Percentiles rank a stretch among this genome's conserved stretches.
These are phyloP conservation scores for Echeneis naucrates DNA, from an alignment of 2,797 vertebrate species.

Conservation along the genomic window DNA sequence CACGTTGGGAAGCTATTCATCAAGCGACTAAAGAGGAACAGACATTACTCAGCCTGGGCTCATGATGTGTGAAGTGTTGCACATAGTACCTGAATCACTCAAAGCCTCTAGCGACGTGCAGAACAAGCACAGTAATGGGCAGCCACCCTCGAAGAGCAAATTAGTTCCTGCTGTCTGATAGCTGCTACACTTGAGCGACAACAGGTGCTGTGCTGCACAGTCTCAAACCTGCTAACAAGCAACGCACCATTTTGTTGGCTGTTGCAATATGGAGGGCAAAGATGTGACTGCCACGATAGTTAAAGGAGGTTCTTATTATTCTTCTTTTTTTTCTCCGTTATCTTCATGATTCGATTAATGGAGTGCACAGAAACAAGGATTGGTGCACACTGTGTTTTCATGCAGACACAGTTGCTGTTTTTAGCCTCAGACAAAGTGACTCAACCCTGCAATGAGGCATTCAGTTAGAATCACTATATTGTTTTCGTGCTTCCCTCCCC, in stretches of 20 bases:
- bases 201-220: conserved; percentile 49
- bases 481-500: not conserved
- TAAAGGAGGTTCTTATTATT: conserved; percentile 11
- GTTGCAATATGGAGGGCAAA: not conserved
- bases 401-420: conserved; percentile 34
- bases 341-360: conserved; percentile 16
- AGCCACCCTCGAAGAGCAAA: conserved; percentile 53
- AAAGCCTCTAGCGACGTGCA: conserved; percentile 15
- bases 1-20: conserved; percentile 13
- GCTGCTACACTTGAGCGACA: conserved; percentile 46
- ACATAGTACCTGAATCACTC: conserved; percentile 22
- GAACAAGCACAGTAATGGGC: conserved; percentile 25
- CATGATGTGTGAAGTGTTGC: conserved; percentile 32
- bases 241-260: not conserved
- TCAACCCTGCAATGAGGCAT: conserved; percentile 38
- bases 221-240: conserved; percentile 34
- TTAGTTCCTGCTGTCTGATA: conserved; percentile 49
- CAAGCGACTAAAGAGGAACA: conserved; percentile 8
- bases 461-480: conserved; percentile 7
- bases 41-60: conserved; percentile 25
- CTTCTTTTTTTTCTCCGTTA: conserved; percentile 18
- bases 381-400: conserved; percentile 25
- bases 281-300: conserved; percentile 2
- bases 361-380: not conserved
- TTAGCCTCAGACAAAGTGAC: conserved; percentile 50